Percentiles rank a stretch among this genome's conserved stretches.
Evolutionary conservation across 2,113 vertebrate species (phyloP).

Genomic region (Albula glossodonta): DNA sequence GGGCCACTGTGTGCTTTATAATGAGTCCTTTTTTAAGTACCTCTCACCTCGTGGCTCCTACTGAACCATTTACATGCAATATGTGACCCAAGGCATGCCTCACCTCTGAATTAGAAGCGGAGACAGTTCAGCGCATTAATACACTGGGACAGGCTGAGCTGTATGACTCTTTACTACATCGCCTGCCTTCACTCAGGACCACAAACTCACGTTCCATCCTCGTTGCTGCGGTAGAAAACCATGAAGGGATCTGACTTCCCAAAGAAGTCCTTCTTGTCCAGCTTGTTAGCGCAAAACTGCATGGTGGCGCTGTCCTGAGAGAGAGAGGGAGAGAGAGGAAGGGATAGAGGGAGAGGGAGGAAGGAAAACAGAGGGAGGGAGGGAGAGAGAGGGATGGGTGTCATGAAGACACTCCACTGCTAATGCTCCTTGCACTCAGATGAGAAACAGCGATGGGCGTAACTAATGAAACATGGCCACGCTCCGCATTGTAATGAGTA

Average conservation of each 20-base stretch:
- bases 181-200: not conserved
- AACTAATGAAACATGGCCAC: not conserved
- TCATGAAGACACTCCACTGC: not conserved
- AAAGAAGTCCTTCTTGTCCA: conserved; percentile 94
- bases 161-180: too few relatives aligned
- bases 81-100: too few relatives aligned
- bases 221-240: conserved; percentile 91
- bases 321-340: not conserved
- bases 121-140: too few relatives aligned
- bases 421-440: not conserved
- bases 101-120: too few relatives aligned
- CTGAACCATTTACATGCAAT: too few relatives aligned
- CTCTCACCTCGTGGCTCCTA: too few relatives aligned
- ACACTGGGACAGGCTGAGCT: not conserved
- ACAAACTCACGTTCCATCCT: conserved; percentile 86
- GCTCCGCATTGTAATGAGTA: not conserved
- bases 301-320: conserved; percentile 83
- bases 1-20: too few relatives aligned
- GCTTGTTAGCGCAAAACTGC: conserved; percentile 91
- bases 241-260: conserved; percentile 90
- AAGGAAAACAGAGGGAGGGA: too few relatives aligned
- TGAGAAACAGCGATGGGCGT: not conserved
- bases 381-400: too few relatives aligned
- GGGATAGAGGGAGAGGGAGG: too few relatives aligned
- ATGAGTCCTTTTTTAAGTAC: too few relatives aligned